These are phyloP conservation scores for Anthopleura xanthogrammica DNA, from an alignment of 92 coral and sea anemone genomes.

Conservation along the genomic window DNA sequence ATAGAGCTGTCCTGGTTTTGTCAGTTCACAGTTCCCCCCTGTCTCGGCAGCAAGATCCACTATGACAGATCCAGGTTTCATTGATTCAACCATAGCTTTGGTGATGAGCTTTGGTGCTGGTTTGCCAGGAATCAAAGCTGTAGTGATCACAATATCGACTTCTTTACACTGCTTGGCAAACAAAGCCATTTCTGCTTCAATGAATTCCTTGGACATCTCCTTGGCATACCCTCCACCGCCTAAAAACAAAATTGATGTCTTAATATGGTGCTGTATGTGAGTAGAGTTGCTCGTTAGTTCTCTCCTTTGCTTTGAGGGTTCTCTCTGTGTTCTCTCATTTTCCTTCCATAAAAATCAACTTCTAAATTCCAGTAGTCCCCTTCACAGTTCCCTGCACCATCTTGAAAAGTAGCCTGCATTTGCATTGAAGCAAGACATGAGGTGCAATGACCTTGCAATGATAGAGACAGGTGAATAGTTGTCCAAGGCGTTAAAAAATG, in stretches of 20 bases:
- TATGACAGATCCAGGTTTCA: constrained; percentile 98
- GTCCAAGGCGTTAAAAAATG: too few relatives aligned
- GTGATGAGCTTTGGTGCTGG: constrained; percentile 95
- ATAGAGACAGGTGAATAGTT: too few relatives aligned
- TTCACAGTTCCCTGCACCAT: too few relatives aligned
- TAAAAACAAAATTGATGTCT: constrained; percentile 4
- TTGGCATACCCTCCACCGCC: constrained; percentile 96
- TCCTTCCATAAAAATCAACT: too few relatives aligned
- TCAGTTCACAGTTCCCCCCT: constrained; percentile 94
- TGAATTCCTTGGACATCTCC: constrained; percentile 83
- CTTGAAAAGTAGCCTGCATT: too few relatives aligned
- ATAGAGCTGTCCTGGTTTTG: constrained; percentile 92
- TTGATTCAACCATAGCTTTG: constrained; percentile 93
- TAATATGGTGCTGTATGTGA: not conserved
- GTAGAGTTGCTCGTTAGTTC: not conserved
- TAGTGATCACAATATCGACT: constrained; percentile 89
- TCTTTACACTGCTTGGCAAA: constrained; percentile 98
- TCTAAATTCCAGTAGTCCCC: too few relatives aligned
- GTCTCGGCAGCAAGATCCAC: constrained; percentile 96
- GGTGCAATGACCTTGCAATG: too few relatives aligned
- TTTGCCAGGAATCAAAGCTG: constrained; percentile 96
- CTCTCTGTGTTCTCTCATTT: not conserved
- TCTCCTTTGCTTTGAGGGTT: not conserved
- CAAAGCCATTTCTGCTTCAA: constrained; percentile 83
- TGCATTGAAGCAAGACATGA: too few relatives aligned